Evolutionary conservation across 2,888 invertebrate species (phyloP).

Genomic region (Elysia crispata): DNA sequence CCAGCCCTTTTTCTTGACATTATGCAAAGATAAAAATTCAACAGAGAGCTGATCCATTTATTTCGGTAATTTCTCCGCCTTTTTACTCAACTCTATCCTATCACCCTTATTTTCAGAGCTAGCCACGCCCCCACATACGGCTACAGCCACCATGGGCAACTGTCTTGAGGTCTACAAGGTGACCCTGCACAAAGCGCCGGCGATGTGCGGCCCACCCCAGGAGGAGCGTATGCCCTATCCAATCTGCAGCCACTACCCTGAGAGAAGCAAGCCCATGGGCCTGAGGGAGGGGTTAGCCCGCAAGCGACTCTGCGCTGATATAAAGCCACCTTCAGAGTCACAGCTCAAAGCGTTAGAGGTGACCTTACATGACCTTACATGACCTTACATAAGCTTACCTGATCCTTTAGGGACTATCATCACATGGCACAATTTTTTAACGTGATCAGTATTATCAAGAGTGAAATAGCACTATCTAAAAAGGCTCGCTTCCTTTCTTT

Average conservation of each 20-base stretch:
- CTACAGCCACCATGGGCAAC: constrained; percentile 61
- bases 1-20: no score
- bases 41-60: not conserved
- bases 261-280: constrained; percentile 27
- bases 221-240: constrained; percentile 42
- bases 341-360: constrained; percentile 65
- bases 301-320: constrained; percentile 49
- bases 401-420: no score
- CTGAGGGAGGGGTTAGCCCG: constrained; percentile 45
- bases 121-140: not conserved
- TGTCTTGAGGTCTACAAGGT: constrained; percentile 67
- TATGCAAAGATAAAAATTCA: constrained; percentile 3
- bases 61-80: not conserved
- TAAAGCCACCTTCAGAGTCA: constrained; percentile 57
- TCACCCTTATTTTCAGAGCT: not conserved
- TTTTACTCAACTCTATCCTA: not conserved
- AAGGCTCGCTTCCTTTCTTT: no score
- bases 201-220: constrained; percentile 33
- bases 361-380: not conserved
- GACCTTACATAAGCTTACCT: not conserved
- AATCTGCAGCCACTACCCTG: constrained; percentile 23
- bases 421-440: no score
- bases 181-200: constrained; percentile 56
- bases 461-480: no score
- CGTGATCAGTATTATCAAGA: no score